These are phyloP conservation scores for Trichosurus vulpecula DNA, from an alignment of 2,797 vertebrate species.

Conservation along the genomic window DNA sequence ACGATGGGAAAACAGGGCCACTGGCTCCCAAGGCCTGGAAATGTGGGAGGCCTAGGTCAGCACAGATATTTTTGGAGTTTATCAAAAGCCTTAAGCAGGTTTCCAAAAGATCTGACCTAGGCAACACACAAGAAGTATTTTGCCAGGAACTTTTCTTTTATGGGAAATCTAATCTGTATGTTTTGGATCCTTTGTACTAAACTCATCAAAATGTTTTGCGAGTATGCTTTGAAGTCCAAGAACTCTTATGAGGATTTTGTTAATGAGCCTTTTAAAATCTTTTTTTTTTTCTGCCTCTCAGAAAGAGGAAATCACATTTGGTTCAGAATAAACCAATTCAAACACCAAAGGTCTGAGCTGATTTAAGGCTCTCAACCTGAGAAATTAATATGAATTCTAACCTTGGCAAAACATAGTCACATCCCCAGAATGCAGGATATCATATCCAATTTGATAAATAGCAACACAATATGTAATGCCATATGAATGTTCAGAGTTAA, in stretches of 20 bases:
- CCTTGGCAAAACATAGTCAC: conserved; percentile 12
- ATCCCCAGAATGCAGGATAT: conserved; percentile 30
- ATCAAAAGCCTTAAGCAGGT: conserved; percentile 37
- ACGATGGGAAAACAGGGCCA: conserved; percentile 13
- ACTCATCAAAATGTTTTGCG: conserved; percentile 55
- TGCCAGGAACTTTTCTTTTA: conserved; percentile 50
- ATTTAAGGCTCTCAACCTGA: conserved; percentile 37
- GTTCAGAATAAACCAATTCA: conserved; percentile 45
- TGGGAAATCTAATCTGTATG: conserved; percentile 54
- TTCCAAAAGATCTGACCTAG: conserved; percentile 54
- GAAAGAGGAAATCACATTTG: conserved; percentile 57
- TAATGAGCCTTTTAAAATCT: conserved; percentile 57
- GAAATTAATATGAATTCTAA: conserved; percentile 43
- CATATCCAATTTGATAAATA: conserved; percentile 44
- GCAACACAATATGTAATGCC: conserved; percentile 30
- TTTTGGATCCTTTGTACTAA: conserved; percentile 45
- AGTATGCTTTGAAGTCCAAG: conserved; percentile 26
- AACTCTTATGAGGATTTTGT: conserved; percentile 56
- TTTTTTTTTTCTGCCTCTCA: background rate
- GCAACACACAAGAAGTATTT: background rate
- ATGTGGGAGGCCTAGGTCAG: background rate
- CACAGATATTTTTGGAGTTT: conserved; percentile 35
- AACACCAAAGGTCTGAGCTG: conserved; percentile 36
- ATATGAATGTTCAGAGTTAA: conserved; percentile 43
- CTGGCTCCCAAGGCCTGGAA: conserved; percentile 12